These are phyloP conservation scores for Meandrusa payeni DNA, from an alignment of 2,888 invertebrate genomes.

Conservation along the genomic window DNA sequence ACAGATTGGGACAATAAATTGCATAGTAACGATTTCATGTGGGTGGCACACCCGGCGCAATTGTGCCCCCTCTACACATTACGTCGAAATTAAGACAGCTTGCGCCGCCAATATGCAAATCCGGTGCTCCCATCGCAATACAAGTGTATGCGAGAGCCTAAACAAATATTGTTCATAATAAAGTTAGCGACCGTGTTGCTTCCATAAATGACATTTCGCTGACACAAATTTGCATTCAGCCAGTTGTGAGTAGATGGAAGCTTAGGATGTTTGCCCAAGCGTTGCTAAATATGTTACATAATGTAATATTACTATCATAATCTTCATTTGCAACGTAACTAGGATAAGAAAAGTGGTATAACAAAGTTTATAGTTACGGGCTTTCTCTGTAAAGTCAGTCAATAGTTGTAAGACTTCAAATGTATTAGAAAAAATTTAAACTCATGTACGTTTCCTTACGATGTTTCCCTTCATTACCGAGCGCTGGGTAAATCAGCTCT, in stretches of 20 bases:
- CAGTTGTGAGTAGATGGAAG: background rate
- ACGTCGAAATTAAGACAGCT: conserved; percentile 74
- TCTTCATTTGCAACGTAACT: no score
- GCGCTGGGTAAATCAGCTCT: no score
- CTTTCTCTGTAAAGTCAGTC: no score
- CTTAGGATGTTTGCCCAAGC: no score
- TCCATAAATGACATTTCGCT: conserved; percentile 37
- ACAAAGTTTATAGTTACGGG: no score
- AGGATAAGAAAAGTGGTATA: no score
- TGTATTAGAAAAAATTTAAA: no score
- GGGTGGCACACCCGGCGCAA: conserved; percentile 42
- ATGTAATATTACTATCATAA: no score
- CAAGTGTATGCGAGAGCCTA: conserved; percentile 42
- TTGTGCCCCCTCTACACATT: conserved; percentile 56
- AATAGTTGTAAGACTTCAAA: no score
- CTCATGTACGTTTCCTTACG: no score
- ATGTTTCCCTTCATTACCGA: no score
- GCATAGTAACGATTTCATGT: conserved; percentile 62
- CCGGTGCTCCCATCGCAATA: conserved; percentile 35
- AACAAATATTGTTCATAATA: conserved; percentile 58
- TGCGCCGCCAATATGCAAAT: conserved; percentile 75
- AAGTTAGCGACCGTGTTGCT: conserved; percentile 36
- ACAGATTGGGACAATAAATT: conserved; percentile 71
- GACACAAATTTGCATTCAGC: conserved; percentile 27
- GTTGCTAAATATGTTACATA: no score